phyloP scores from a whole-genome alignment of 2,797 vertebrate species.

The Psittacula derbiana region DNA sequence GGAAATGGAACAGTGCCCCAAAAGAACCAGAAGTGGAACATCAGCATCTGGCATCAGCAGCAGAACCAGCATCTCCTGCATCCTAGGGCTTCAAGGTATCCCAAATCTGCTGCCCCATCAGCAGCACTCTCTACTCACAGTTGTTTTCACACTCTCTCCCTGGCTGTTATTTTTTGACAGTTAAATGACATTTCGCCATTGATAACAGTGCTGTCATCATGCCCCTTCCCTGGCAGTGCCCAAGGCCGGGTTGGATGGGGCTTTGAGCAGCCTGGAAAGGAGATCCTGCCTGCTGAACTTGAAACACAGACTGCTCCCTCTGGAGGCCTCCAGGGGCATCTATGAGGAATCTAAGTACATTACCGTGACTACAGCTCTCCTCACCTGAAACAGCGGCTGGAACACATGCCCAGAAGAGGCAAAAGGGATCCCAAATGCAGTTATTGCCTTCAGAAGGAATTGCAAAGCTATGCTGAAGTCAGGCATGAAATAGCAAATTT shows the following conservation, averaged over 20 bases:
- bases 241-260: background rate
- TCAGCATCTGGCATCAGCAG: background rate
- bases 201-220: background rate
- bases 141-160: background rate
- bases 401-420: accelerated
- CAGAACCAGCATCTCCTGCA: background rate
- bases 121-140: background rate
- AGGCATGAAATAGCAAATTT: background rate
- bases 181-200: no score
- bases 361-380: background rate
- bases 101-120: background rate
- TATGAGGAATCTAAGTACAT: background rate
- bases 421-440: background rate
- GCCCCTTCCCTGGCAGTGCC: background rate
- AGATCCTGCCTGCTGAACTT: background rate
- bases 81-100: background rate
- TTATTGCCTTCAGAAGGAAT: background rate
- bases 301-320: background rate
- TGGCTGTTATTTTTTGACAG: background rate
- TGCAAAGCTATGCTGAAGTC: accelerated
- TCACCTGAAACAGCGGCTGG: background rate
- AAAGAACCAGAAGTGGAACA: background rate
- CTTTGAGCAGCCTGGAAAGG: background rate
- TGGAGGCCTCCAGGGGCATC: background rate
- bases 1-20: background rate